These are phyloP conservation scores for Rugalucina vietnamica DNA, from an alignment of 2,888 invertebrate genomes.

Conservation along the genomic window DNA sequence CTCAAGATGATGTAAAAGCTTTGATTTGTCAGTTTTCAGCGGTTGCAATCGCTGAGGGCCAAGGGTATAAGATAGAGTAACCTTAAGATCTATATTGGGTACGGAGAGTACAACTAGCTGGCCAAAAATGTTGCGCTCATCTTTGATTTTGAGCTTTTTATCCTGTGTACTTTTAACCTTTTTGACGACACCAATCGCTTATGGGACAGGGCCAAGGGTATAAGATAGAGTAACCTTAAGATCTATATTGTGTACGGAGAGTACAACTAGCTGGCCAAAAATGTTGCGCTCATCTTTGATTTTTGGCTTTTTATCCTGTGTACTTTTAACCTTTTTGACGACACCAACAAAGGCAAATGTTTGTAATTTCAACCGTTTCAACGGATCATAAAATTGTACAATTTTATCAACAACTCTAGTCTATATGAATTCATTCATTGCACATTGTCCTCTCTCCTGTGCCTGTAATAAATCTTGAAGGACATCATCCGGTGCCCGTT, in stretches of 20 bases:
- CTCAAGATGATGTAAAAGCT: not conserved
- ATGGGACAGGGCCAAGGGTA: not conserved
- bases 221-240: not conserved
- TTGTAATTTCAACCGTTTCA: conserved; percentile 22
- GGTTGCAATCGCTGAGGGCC: conserved; percentile 19
- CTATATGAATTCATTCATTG: conserved; percentile 12
- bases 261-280: not conserved
- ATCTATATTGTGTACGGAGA: not conserved
- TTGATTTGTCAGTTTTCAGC: conserved; percentile 21
- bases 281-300: conserved; percentile 11
- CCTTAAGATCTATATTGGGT: too few relatives aligned
- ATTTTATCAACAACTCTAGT: conserved; percentile 16
- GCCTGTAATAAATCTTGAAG: conserved; percentile 24
- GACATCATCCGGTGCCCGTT: conserved; percentile 30
- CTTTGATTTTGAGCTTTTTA: too few relatives aligned
- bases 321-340: not conserved
- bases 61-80: not conserved
- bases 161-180: too few relatives aligned
- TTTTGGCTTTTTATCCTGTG: conserved; percentile 22
- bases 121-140: not conserved
- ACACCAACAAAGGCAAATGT: conserved; percentile 21
- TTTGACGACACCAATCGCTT: too few relatives aligned
- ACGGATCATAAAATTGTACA: conserved; percentile 10
- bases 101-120: not conserved
- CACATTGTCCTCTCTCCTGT: not conserved